A percentile compares a stretch with the other conserved stretches of the same genome.
These are phyloP conservation scores for Asarcornis scutulata DNA, from an alignment of 2,113 vertebrate species.

Conservation along the genomic window DNA sequence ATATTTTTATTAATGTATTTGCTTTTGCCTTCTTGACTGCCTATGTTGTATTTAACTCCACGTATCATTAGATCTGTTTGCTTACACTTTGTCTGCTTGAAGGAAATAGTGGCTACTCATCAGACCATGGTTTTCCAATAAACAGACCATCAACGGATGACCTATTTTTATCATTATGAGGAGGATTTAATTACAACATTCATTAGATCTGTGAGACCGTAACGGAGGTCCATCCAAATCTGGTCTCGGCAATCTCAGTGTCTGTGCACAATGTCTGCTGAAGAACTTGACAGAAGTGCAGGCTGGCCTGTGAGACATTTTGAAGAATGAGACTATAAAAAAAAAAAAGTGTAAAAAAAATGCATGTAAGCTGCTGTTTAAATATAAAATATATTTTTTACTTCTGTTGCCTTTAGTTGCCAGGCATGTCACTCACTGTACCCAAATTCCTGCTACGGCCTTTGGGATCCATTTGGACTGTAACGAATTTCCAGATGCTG, in stretches of 20 bases:
- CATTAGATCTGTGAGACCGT: rapidly evolving
- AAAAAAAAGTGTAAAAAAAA: background rate
- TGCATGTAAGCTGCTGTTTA: background rate
- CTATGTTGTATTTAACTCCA: background rate
- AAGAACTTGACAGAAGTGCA: background rate
- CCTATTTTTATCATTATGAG: background rate
- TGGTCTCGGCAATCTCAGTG: background rate
- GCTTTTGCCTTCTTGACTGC: background rate
- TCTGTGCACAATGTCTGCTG: background rate
- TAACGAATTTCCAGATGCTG: background rate
- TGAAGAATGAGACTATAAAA: background rate
- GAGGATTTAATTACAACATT: background rate
- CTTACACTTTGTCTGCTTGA: background rate
- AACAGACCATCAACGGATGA: background rate
- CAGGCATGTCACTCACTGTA: background rate
- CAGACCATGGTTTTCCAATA: background rate
- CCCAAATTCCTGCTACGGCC: background rate
- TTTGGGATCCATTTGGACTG: background rate
- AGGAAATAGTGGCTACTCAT: background rate
- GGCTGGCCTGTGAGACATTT: background rate
- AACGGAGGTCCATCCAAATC: background rate
- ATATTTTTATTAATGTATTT: background rate
- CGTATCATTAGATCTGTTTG: background rate
- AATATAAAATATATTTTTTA: background rate
- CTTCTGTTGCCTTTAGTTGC: background rate